phyloP scores from a whole-genome alignment of 2,113 vertebrate genomes.

The Hemibagrus wyckioides region DNA sequence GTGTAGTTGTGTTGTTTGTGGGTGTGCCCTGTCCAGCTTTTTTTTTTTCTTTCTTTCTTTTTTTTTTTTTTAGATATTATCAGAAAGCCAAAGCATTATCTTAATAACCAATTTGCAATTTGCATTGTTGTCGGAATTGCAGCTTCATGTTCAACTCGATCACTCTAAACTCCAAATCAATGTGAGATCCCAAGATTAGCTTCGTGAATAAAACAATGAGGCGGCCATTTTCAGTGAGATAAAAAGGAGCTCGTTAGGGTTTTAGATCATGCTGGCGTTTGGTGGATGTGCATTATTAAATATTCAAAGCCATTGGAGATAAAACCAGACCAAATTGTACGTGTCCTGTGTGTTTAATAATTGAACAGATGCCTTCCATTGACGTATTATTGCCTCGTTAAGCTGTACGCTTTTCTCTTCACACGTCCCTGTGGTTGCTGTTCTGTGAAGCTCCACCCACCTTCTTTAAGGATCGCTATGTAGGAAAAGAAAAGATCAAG shows the following conservation, averaged over 20 bases:
- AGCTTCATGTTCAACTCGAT: background rate
- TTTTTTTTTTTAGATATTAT: no score
- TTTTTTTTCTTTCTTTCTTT: no score
- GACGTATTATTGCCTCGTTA: constrained; percentile 44
- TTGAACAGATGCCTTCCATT: constrained; percentile 46
- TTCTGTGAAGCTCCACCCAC: background rate
- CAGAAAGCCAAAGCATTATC: background rate
- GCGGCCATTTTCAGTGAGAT: constrained; percentile 7
- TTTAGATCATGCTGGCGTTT: constrained; percentile 30
- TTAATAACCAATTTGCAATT: background rate
- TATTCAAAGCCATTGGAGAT: constrained; percentile 50
- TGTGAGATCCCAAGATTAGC: background rate
- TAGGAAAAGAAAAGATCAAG: background rate
- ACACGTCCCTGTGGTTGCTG: background rate
- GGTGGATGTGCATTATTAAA: constrained; percentile 52
- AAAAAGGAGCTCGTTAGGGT: background rate
- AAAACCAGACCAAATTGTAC: constrained; percentile 55
- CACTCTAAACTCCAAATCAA: background rate
- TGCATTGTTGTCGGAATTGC: background rate
- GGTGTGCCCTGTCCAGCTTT: background rate
- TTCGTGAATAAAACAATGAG: constrained; percentile 5
- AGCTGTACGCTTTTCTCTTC: constrained; percentile 10
- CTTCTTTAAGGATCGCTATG: background rate
- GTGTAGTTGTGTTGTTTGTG: background rate
- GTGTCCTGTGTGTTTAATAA: constrained; percentile 49